Base-by-base conservation (phyloP, 1,140 invertebrate genomes). In the Drosophila athabasca region DNA sequence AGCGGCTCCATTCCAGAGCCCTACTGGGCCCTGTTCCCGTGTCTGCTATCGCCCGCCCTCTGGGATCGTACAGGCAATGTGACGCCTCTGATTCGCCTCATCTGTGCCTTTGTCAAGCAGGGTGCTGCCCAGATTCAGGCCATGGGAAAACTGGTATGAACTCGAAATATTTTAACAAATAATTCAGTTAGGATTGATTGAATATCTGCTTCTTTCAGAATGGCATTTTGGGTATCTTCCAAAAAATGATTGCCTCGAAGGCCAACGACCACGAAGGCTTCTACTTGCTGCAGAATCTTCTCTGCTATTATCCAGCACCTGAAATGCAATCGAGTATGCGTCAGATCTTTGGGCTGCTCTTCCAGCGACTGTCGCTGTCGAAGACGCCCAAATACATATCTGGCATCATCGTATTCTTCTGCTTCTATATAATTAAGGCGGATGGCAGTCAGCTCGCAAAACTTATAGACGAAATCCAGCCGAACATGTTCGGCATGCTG, bases 251-350 rank as follows among this genome's bases (percentile, higher is more conserved):
- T 75, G 96, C 97, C 3, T 99, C 97, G 0, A 98, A 98, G 93
- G 94, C 95, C 0, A 98, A 99, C 90, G 98, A 99, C 92, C 97
- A 99, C 79, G 97, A 99, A 93, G 98, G 98, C 26, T 99, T 99
- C 91, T 95, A 96, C 89, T 92, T 99, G 1, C 93, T 99, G 24
- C 96, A 98, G 92, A 94, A 94, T 54, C 94, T 99, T 54, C 93
- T 99, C 44, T 94, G 95, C 90, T 93, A 97, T 88, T 95, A 95
- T 93, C 92, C 93, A 57, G 65, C 94, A 11, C 92, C 94, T 45
- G 92, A 94, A 31, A 92, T 99, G 75, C 93, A 94, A 50, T 94
- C 94, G 24, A 98, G 95, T 88, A 94, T 97, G 82, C 97, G 96
- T 85, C 96, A 98, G 93, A 95, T 99, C 50, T 98, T 99, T 90